A percentile compares a stretch with the other conserved stretches of the same genome.
Evolutionary conservation across 2,888 invertebrate genomes (phyloP).

Genomic region (Euspilapteryx auroguttella): DNA sequence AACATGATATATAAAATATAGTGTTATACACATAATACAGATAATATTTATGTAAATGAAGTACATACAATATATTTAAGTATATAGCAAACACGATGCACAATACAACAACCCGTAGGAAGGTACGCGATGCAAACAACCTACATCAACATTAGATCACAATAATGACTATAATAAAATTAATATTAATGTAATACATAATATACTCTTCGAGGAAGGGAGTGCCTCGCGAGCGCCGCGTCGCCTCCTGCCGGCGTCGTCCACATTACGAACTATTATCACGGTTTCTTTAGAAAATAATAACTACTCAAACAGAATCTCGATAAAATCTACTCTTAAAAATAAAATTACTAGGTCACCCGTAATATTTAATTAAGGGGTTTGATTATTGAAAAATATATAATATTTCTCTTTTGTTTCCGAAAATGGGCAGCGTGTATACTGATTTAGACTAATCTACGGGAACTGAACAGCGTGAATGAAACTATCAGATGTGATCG

Average conservation of each 20-base stretch:
- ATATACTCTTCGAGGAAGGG: slow-evolving; percentile 42
- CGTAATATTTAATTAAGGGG: slow-evolving; percentile 35
- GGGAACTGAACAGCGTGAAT: no score
- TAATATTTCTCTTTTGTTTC: no score
- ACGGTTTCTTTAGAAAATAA: slow-evolving; percentile 50
- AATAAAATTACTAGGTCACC: slow-evolving; percentile 49
- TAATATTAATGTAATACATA: slow-evolving; percentile 7
- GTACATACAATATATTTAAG: neutral
- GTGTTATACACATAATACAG: neutral
- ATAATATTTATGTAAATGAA: neutral
- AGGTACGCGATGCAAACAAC: slow-evolving; percentile 17
- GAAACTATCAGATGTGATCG: no score
- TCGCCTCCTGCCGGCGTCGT: slow-evolving; percentile 32
- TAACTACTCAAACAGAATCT: slow-evolving; percentile 41
- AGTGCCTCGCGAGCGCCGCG: slow-evolving; percentile 50
- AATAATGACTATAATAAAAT: slow-evolving; percentile 12
- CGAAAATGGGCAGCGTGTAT: no score
- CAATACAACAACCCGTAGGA: neutral
- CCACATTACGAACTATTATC: slow-evolving; percentile 58
- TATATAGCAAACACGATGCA: neutral
- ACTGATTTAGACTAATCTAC: no score
- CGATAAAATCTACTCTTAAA: slow-evolving; percentile 53
- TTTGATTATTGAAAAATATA: slow-evolving; percentile 42
- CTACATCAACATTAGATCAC: slow-evolving; percentile 21
- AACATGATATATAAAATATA: no score